Conservation (phyloP, 2,888 invertebrate species). For the Tetragnatha montana region DNA sequence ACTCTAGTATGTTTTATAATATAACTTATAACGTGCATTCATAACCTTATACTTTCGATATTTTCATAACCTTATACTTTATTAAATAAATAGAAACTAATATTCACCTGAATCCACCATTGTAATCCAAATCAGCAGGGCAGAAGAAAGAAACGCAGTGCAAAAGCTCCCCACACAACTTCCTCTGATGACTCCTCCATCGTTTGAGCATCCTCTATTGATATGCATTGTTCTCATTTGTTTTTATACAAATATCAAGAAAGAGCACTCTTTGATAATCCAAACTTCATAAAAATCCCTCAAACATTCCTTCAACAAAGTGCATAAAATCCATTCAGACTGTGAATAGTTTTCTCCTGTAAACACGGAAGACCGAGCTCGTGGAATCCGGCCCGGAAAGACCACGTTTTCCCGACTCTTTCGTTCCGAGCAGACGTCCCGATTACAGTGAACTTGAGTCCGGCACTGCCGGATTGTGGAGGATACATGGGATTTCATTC, state of each 20-base stretch:
- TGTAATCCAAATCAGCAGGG: conserved; percentile 18
- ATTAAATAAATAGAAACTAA: too few species aligned
- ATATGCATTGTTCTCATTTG: background rate
- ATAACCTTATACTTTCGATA: too few species aligned
- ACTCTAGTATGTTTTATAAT: too few species aligned
- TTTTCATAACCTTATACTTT: too few species aligned
- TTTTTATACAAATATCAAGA: background rate
- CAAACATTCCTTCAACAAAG: background rate
- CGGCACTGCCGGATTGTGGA: conserved; percentile 43
- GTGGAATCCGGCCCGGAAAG: background rate
- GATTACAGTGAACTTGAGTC: conserved; percentile 19
- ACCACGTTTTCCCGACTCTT: conserved; percentile 32
- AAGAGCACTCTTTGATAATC: background rate
- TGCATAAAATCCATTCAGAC: background rate
- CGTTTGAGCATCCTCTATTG: background rate
- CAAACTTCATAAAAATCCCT: background rate
- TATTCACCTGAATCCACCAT: conserved; percentile 15
- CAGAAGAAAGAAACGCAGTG: background rate
- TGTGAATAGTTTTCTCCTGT: background rate
- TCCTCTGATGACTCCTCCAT: too few species aligned
- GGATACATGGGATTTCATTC: conserved; percentile 44
- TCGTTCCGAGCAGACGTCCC: conserved; percentile 1
- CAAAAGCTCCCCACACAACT: background rate
- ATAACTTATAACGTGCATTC: too few species aligned
- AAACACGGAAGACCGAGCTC: background rate